Percentiles rank a stretch among this genome's conserved stretches.
These are phyloP conservation scores for Dendropsophus ebraccatus DNA, from an alignment of 2,113 vertebrate species.

Conservation along the genomic window DNA sequence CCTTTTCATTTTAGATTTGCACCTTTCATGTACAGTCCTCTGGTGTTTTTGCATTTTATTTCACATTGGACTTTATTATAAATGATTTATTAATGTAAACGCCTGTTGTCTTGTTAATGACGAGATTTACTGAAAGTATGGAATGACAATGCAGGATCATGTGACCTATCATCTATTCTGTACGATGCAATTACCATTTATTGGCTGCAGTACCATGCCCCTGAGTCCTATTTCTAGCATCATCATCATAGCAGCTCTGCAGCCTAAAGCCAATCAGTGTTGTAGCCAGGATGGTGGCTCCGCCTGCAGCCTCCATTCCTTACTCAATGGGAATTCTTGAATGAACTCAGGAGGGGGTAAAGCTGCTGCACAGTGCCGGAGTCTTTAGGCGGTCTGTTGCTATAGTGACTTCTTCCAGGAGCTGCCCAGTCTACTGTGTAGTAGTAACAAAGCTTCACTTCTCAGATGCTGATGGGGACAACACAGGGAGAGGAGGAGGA, in stretches of 20 bases:
- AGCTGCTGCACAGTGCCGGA: constrained; percentile 45
- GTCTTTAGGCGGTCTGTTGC: constrained; percentile 58
- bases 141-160: not conserved
- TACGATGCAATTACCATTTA: not conserved
- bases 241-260: constrained; percentile 15
- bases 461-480: constrained; percentile 58
- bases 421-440: constrained; percentile 53
- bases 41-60: not conserved
- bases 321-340: constrained; percentile 59
- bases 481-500: constrained; percentile 54
- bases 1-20: too few relatives aligned
- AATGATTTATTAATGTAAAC: not conserved
- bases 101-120: not conserved
- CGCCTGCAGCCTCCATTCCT: constrained; percentile 21
- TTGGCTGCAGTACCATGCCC: not conserved
- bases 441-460: constrained; percentile 58
- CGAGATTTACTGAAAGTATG: not conserved
- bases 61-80: not conserved
- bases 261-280: constrained; percentile 25
- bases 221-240: constrained; percentile 28
- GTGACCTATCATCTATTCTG: not conserved
- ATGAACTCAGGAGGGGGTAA: constrained; percentile 46
- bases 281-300: constrained; percentile 18
- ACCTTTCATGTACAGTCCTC: not conserved
- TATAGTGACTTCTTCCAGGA: constrained; percentile 55